phyloP scores from a whole-genome alignment of 1,140 invertebrate species.

The Notospermus geniculatus region DNA sequence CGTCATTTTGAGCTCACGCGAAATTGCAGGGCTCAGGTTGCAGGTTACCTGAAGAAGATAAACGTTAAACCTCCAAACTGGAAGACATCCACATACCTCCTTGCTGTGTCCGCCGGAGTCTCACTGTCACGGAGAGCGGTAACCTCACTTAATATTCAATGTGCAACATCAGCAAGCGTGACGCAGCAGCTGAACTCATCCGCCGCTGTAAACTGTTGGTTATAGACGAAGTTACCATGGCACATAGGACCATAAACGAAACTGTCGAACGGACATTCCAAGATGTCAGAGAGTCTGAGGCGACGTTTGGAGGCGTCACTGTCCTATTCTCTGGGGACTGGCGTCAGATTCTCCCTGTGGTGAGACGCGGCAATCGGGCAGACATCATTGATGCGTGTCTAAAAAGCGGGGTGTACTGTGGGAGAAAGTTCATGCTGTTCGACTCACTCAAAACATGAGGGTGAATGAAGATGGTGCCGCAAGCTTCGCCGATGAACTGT shows the following conservation, averaged over 20 bases:
- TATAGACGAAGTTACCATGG: slow-evolving; percentile 1
- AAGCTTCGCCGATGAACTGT: neutral
- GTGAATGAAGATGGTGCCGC: neutral
- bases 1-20: too few relatives aligned
- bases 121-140: too few relatives aligned
- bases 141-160: neutral
- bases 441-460: slow-evolving; percentile 4
- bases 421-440: neutral
- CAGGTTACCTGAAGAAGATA: too few relatives aligned
- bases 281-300: neutral
- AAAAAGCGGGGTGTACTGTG: neutral
- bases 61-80: too few relatives aligned
- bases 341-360: slow-evolving; percentile 2
- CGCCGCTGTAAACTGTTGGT: neutral
- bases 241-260: neutral
- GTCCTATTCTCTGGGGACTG: slow-evolving; percentile 1
- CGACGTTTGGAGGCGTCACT: slow-evolving; percentile 3
- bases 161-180: neutral
- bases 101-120: too few relatives aligned
- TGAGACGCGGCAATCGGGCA: neutral
- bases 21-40: too few relatives aligned
- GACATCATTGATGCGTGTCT: slow-evolving; percentile 1
- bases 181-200: neutral
- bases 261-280: neutral
- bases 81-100: too few relatives aligned